These are phyloP conservation scores for Hirtodrosophila duncani DNA, from an alignment of 2,888 invertebrate species.

Conservation along the genomic window DNA sequence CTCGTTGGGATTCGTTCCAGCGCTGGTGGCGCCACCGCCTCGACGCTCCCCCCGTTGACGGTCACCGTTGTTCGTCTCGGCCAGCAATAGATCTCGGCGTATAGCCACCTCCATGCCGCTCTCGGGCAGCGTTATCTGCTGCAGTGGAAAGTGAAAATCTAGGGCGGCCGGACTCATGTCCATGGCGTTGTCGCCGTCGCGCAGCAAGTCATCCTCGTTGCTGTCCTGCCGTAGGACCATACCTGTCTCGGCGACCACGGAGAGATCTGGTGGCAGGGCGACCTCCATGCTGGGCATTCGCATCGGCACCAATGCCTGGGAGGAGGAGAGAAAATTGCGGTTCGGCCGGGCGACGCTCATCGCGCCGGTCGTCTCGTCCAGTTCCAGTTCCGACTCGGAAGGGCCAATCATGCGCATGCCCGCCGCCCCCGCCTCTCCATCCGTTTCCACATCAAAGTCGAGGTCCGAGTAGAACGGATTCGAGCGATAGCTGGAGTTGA, in stretches of 20 bases:
- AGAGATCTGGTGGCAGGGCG: slow-evolving; percentile 78
- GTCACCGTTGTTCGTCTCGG: slow-evolving; percentile 47
- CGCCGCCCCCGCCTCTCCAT: slow-evolving; percentile 34
- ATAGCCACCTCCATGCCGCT: slow-evolving; percentile 78
- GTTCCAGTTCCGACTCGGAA: slow-evolving; percentile 52
- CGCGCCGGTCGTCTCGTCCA: slow-evolving; percentile 24
- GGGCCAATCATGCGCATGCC: slow-evolving; percentile 76
- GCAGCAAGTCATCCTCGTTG: slow-evolving; percentile 69
- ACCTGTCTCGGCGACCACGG: slow-evolving; percentile 77
- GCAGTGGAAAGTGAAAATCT: slow-evolving; percentile 74
- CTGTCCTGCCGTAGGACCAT: slow-evolving; percentile 74
- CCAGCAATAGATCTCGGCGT: slow-evolving; percentile 71
- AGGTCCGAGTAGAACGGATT: slow-evolving; percentile 85
- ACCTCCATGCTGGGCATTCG: slow-evolving; percentile 77
- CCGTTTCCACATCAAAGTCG: slow-evolving; percentile 85
- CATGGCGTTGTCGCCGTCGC: slow-evolving; percentile 63
- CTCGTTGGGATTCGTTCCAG: slow-evolving; percentile 59
- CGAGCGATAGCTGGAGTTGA: slow-evolving; percentile 80
- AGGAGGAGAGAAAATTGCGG: no score
- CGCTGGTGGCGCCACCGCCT: slow-evolving; percentile 18
- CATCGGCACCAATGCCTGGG: slow-evolving; percentile 64
- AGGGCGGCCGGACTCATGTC: slow-evolving; percentile 63
- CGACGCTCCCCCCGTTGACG: slow-evolving; percentile 2
- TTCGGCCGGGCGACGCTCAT: slow-evolving; percentile 48
- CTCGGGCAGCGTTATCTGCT: slow-evolving; percentile 74